phyloP scores from a whole-genome alignment of 2,888 invertebrate species.

The Dinocampus coccinellae region DNA sequence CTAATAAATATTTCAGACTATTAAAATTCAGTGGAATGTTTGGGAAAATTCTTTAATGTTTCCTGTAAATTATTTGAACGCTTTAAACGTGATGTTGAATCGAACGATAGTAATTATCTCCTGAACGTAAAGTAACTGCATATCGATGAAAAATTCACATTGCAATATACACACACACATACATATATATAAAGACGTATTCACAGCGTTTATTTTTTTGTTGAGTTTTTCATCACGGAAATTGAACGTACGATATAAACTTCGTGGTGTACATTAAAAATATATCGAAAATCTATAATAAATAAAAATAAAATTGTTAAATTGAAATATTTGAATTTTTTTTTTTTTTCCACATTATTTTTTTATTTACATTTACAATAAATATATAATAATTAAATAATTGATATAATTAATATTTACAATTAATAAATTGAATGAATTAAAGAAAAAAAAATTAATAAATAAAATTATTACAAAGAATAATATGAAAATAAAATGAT shows the following conservation, averaged over 20 bases:
- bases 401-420: too few relatives aligned
- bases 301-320: background rate
- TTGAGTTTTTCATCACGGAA: background rate
- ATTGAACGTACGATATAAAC: background rate
- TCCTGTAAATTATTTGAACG: background rate
- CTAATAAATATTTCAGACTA: background rate
- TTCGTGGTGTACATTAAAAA: background rate
- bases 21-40: background rate
- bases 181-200: too few relatives aligned
- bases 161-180: background rate
- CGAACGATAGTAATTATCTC: background rate
- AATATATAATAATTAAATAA: too few relatives aligned
- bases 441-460: too few relatives aligned
- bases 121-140: background rate
- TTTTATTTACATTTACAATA: too few relatives aligned
- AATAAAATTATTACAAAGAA: too few relatives aligned
- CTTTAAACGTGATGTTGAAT: background rate
- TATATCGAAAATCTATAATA: conserved; percentile 10
- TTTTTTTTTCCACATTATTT: too few relatives aligned
- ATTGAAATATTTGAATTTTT: background rate
- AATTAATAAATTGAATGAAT: too few relatives aligned
- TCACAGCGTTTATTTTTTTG: background rate
- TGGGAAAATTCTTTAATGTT: background rate
- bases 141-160: background rate
- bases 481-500: too few relatives aligned